These are phyloP conservation scores for Furnarius figulus DNA, from an alignment of 2,113 vertebrate genomes.

Conservation along the genomic window DNA sequence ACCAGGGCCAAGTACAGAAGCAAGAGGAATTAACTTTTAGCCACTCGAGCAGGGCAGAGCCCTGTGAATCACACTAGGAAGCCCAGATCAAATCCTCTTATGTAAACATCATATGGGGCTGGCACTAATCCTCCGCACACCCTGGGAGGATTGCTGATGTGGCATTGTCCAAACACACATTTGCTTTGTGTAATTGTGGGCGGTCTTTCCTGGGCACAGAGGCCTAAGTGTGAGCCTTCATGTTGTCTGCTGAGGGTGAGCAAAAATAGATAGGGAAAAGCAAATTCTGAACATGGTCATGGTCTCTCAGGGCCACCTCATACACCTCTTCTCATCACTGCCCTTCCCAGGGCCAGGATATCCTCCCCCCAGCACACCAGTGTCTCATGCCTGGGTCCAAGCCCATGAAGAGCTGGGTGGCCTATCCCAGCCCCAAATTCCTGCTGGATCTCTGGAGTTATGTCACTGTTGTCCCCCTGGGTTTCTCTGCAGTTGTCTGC, in stretches of 20 bases:
- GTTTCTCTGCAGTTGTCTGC: neutral
- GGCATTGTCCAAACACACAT: slow-evolving; percentile 14
- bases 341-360: neutral
- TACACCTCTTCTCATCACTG: neutral
- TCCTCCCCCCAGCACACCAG: neutral
- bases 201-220: neutral
- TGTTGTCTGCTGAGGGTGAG: neutral
- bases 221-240: neutral
- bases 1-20: neutral
- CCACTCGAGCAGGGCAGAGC: slow-evolving; percentile 25
- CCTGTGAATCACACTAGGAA: slow-evolving; percentile 47
- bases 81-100: slow-evolving; percentile 43
- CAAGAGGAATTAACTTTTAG: slow-evolving; percentile 2
- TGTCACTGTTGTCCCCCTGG: neutral
- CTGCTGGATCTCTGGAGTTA: neutral
- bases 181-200: neutral
- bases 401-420: neutral
- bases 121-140: neutral
- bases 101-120: neutral
- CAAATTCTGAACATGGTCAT: neutral
- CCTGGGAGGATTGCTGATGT: slow-evolving; percentile 54
- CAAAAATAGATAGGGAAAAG: neutral
- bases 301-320: neutral
- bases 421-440: neutral
- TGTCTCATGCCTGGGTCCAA: neutral